These are phyloP conservation scores for Glyptemys insculpta DNA, from an alignment of 2,797 vertebrate genomes.

Conservation along the genomic window DNA sequence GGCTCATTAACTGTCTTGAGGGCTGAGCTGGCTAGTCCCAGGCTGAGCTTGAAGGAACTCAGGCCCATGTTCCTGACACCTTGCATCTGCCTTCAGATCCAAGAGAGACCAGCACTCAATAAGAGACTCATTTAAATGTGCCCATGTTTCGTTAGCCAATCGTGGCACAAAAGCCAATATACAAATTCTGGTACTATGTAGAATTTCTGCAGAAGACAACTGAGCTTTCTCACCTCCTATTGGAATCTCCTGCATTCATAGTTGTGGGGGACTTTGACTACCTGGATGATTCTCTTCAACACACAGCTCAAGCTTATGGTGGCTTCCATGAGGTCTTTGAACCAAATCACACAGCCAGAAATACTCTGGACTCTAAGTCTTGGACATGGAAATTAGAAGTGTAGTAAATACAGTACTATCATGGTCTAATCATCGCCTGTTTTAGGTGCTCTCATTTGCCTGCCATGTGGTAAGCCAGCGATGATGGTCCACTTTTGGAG, in stretches of 20 bases:
- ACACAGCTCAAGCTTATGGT: not conserved
- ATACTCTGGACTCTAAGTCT: not conserved
- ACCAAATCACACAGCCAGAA: not conserved
- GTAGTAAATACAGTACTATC: not conserved
- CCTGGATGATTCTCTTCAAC: not conserved
- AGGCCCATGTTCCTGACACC: not conserved
- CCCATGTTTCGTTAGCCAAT: too few relatives aligned
- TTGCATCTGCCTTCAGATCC: not conserved
- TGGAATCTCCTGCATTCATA: not conserved
- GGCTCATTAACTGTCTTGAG: not conserved
- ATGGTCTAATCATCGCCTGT: not conserved
- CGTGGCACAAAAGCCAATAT: too few relatives aligned
- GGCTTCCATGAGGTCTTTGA: not conserved
- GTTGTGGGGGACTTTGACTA: not conserved
- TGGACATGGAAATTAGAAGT: not conserved
- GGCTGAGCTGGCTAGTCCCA: too few relatives aligned
- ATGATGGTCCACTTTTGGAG: not conserved
- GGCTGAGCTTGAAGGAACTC: not conserved
- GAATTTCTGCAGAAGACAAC: not conserved
- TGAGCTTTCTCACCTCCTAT: not conserved
- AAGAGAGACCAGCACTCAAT: not conserved
- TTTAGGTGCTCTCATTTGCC: not conserved
- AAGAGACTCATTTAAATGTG: too few relatives aligned
- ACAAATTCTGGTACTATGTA: not conserved
- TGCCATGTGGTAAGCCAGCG: not conserved